Evolutionary conservation across 2,113 vertebrate species (phyloP).

Genomic region (Nematolebias whitei): DNA sequence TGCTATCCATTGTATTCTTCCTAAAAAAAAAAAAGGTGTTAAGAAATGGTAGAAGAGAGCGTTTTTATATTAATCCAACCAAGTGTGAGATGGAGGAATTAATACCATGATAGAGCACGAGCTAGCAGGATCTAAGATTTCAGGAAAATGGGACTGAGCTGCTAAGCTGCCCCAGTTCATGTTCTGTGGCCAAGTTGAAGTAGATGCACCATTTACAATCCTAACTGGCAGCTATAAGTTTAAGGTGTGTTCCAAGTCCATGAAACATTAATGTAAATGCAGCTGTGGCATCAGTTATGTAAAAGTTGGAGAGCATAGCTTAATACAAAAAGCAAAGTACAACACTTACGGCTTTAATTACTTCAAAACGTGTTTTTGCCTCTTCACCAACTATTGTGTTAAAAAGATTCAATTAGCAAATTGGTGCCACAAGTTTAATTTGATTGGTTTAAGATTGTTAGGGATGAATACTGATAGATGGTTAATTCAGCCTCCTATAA

Average conservation of each 20-base stretch:
- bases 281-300: neutral
- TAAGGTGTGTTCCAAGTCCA: neutral
- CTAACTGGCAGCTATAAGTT: neutral
- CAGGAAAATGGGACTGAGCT: conserved; percentile 13
- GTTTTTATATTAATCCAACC: conserved; percentile 43
- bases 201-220: neutral
- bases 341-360: neutral
- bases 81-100: conserved; percentile 28
- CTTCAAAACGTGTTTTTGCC: neutral
- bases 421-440: neutral
- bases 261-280: neutral
- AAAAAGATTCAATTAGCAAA: neutral
- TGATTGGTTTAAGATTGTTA: neutral
- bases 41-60: conserved; percentile 20
- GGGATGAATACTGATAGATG: neutral
- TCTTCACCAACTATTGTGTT: neutral
- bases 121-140: conserved; percentile 10
- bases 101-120: conserved; percentile 30
- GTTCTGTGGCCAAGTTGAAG: neutral
- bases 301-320: neutral
- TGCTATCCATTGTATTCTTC: neutral
- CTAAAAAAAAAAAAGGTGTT: conserved; percentile 8
- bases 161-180: conserved; percentile 30
- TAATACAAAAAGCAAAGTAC: neutral
- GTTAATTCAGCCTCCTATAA: neutral